A percentile compares a stretch with the other conserved stretches of the same genome.
These are phyloP conservation scores for Natator depressus DNA, from an alignment of 2,113 vertebrate genomes.

Conservation along the genomic window DNA sequence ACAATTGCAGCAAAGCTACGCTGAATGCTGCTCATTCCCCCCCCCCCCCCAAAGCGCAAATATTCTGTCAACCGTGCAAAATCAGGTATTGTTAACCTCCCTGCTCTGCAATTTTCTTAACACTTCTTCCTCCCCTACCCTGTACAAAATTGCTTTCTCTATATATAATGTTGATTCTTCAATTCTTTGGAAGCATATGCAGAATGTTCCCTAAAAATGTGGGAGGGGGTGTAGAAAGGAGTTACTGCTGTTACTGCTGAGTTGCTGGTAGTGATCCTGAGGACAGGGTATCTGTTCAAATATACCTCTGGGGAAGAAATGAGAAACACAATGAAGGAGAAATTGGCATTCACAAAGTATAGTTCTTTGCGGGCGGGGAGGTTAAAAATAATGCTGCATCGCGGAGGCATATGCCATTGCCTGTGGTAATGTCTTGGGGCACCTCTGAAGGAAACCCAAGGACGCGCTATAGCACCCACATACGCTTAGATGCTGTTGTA, in stretches of 20 bases:
- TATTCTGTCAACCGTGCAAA: not conserved
- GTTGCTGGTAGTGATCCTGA: not conserved
- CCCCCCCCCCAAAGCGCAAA: not conserved
- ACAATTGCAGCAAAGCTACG: not conserved
- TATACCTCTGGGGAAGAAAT: not conserved
- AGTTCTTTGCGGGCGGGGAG: not conserved
- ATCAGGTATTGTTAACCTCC: not conserved
- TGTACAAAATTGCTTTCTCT: conserved; percentile 40
- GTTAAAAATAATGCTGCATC: not conserved
- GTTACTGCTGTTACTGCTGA: conserved; percentile 3
- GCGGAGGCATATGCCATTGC: not conserved
- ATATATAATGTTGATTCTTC: conserved; percentile 22
- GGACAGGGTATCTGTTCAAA: not conserved
- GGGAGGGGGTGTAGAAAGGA: not conserved
- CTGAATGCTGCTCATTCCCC: not conserved
- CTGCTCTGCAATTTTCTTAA: not conserved
- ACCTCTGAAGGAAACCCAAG: not conserved
- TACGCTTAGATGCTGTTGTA: not conserved
- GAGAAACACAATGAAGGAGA: not conserved
- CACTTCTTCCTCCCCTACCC: not conserved
- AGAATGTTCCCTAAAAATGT: not conserved
- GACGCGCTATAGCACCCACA: not conserved
- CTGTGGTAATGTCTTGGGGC: not conserved
- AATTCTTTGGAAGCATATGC: conserved; percentile 34
- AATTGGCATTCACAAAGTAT: not conserved